These are phyloP conservation scores for Acronicta leporina DNA, from an alignment of 2,888 invertebrate genomes.

Conservation along the genomic window DNA sequence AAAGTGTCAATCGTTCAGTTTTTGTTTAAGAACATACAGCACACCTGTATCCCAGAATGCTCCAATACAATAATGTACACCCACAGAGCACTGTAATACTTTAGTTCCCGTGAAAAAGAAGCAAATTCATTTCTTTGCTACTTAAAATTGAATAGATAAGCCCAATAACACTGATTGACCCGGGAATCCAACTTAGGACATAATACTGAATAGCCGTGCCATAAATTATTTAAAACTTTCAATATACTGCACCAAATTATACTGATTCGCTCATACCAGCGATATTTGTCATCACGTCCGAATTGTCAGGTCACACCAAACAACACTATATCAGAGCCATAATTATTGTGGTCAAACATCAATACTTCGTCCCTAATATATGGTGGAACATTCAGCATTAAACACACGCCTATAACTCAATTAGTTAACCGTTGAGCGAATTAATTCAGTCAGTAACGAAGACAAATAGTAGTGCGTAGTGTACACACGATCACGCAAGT, in stretches of 20 bases:
- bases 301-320: slow-evolving; percentile 28
- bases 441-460: slow-evolving; percentile 58
- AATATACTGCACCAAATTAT: background rate
- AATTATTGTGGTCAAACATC: slow-evolving; percentile 48
- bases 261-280: background rate
- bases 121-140: no score
- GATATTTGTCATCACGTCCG: slow-evolving; percentile 12
- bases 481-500: slow-evolving; percentile 44
- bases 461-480: slow-evolving; percentile 51
- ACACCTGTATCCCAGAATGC: no score
- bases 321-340: slow-evolving; percentile 37
- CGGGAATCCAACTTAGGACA: no score
- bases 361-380: slow-evolving; percentile 47
- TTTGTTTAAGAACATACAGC: no score
- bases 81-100: no score
- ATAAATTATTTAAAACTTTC: no score
- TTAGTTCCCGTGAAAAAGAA: no score
- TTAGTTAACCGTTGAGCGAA: slow-evolving; percentile 55
- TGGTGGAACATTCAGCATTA: slow-evolving; percentile 36
- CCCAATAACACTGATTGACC: no score
- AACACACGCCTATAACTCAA: slow-evolving; percentile 55
- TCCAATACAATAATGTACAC: no score
- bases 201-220: no score
- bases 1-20: no score
- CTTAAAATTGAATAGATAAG: no score